Evolutionary conservation across 2,797 vertebrate species (phyloP).

Genomic region (Phrynocephalus forsythii): DNA sequence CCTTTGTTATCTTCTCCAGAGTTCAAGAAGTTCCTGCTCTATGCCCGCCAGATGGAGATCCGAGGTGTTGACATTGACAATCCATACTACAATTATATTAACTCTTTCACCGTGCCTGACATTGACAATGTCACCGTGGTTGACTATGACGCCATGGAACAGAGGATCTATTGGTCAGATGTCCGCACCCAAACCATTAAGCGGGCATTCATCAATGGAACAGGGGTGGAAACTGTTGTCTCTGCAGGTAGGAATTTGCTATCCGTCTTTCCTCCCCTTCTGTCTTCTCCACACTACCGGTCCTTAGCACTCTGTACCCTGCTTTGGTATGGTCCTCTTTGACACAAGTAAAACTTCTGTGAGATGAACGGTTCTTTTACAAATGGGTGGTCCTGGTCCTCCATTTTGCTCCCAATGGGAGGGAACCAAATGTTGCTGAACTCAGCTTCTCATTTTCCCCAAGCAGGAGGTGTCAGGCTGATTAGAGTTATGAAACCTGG

Average conservation of each 20-base stretch:
- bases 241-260: slow-evolving; percentile 85
- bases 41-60: slow-evolving; percentile 97
- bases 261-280: background rate
- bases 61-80: slow-evolving; percentile 95
- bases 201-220: slow-evolving; percentile 96
- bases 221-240: slow-evolving; percentile 93
- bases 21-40: slow-evolving; percentile 94
- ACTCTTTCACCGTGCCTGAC: slow-evolving; percentile 96
- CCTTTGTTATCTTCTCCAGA: slow-evolving; percentile 74
- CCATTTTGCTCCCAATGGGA: background rate
- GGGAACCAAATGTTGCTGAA: background rate
- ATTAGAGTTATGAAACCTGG: background rate
- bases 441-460: background rate
- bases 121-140: slow-evolving; percentile 96
- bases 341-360: background rate
- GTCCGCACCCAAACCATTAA: slow-evolving; percentile 97
- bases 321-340: background rate
- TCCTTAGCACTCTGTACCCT: background rate
- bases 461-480: background rate
- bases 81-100: slow-evolving; percentile 98
- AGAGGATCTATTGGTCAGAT: slow-evolving; percentile 97
- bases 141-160: slow-evolving; percentile 93
- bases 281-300: background rate
- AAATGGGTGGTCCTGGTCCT: too few species aligned
- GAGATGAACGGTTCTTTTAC: background rate